Conservation (phyloP, 1,140 invertebrate genomes). For the Branchinecta lynchi region DNA sequence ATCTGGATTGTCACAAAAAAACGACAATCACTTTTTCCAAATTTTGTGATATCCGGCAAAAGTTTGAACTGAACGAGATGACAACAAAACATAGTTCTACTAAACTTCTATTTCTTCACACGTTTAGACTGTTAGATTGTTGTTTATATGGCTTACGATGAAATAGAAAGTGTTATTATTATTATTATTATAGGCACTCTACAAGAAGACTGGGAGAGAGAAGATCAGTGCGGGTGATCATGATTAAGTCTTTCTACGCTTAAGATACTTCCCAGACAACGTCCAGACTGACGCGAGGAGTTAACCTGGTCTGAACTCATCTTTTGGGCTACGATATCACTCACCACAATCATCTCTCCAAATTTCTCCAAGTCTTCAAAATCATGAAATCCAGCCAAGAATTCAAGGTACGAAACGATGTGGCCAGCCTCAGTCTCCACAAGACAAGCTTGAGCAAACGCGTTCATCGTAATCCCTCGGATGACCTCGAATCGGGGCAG, state of each 20-base stretch:
- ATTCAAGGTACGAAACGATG: neutral
- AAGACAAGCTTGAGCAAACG: neutral
- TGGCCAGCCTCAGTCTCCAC: neutral
- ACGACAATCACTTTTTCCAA: constrained; percentile 14
- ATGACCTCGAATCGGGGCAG: neutral
- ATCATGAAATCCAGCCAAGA: constrained; percentile 18
- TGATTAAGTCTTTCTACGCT: too few species aligned
- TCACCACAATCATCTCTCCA: constrained; percentile 46
- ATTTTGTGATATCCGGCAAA: neutral
- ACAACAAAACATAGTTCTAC: constrained; percentile 26
- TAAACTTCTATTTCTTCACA: too few species aligned
- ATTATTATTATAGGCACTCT: too few species aligned
- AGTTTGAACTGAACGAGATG: constrained; percentile 28
- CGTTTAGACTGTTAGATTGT: too few species aligned
- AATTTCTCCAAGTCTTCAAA: constrained; percentile 21
- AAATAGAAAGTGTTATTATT: too few species aligned
- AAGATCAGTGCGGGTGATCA: too few species aligned
- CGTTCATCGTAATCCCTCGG: neutral
- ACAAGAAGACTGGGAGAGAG: too few species aligned
- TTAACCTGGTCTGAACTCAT: too few species aligned
- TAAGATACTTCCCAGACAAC: too few species aligned
- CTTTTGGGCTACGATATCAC: constrained; percentile 32
- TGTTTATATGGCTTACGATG: too few species aligned
- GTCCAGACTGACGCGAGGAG: too few species aligned
- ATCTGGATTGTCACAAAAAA: constrained; percentile 12